These are phyloP conservation scores for Gyrodactylus bullatarudis DNA, from an alignment of 1,140 invertebrate species.

Conservation along the genomic window DNA sequence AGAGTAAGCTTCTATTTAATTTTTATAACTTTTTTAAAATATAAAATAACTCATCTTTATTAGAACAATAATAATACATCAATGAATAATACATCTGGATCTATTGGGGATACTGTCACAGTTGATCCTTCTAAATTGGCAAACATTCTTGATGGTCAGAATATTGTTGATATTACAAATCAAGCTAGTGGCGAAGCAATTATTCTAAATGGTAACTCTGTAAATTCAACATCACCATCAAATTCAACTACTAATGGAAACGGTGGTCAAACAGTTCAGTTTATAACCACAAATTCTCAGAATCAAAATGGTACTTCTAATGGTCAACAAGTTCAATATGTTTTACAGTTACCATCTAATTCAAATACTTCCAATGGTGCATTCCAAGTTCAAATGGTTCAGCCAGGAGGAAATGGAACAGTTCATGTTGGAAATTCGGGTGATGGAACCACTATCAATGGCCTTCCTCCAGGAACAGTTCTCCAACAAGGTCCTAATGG, in stretches of 20 bases:
- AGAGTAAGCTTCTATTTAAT: neutral
- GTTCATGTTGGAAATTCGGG: too few species aligned
- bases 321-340: constrained; percentile 1
- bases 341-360: constrained; percentile 3
- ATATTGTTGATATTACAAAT: neutral
- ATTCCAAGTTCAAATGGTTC: constrained; percentile 4
- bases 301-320: neutral
- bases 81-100: neutral
- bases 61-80: neutral
- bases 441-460: too few species aligned
- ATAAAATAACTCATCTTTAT: too few species aligned
- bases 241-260: too few species aligned
- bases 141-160: neutral
- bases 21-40: too few species aligned
- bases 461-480: neutral
- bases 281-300: too few species aligned
- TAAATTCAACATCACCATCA: neutral
- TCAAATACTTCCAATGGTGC: neutral
- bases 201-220: neutral
- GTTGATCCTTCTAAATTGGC: neutral
- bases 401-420: too few species aligned
- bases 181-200: neutral
- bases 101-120: neutral
- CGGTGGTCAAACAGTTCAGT: neutral
- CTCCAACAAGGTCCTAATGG: neutral